Percentiles rank a stretch among this genome's conserved stretches.
Evolutionary conservation across 53 echinoderm and acorn worm species (phyloP).

Genomic region (Actinopyga echinites): DNA sequence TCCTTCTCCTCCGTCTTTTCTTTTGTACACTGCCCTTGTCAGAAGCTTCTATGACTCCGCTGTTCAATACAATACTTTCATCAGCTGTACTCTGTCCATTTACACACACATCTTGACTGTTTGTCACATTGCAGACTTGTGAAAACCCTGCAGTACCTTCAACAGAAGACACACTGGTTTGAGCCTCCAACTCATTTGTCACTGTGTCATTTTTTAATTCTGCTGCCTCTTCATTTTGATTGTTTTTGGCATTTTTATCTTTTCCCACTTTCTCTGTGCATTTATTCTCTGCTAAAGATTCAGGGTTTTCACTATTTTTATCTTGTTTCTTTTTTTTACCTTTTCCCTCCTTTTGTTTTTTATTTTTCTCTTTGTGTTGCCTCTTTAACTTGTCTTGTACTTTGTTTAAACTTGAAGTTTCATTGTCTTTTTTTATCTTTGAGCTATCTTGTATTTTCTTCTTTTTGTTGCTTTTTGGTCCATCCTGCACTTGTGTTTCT

Average conservation of each 20-base stretch:
- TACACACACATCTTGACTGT: not conserved
- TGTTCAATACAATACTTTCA: not conserved
- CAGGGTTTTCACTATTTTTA: not conserved
- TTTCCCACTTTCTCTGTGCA: not conserved
- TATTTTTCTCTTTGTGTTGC: not conserved
- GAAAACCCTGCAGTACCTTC: not conserved
- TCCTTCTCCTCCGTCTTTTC: conserved; percentile 11
- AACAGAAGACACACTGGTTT: not conserved
- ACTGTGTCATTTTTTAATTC: too few relatives aligned
- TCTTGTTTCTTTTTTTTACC: not conserved
- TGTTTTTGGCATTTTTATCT: not conserved
- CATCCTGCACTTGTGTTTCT: not conserved
- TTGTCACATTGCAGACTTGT: not conserved
- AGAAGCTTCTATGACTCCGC: not conserved
- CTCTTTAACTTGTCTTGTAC: too few relatives aligned
- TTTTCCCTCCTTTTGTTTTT: not conserved
- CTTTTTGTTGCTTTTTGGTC: not conserved
- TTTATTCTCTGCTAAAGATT: too few relatives aligned
- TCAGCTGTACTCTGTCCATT: not conserved
- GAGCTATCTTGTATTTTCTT: not conserved
- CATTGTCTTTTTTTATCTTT: not conserved
- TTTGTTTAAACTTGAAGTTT: not conserved
- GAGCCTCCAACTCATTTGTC: not conserved
- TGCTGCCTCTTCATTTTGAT: too few relatives aligned
- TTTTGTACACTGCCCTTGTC: not conserved